Evolutionary conservation across 53 echinoderm and acorn worm genomes (phyloP).

Genomic region (Zoroaster sp.): DNA sequence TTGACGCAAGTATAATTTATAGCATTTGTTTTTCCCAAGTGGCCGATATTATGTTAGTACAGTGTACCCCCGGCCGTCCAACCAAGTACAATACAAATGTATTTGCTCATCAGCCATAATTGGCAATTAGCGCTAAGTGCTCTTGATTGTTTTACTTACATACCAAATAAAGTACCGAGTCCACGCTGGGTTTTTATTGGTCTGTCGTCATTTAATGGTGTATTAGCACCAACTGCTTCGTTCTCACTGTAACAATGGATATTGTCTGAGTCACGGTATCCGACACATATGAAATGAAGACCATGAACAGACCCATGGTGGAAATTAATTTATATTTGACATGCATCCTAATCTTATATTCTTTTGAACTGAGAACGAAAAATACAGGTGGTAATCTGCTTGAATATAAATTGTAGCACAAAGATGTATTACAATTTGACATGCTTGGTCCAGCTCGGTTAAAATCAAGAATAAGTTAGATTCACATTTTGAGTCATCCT

Average conservation of each 20-base stretch:
- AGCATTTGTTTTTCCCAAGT: no score
- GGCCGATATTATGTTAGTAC: not conserved
- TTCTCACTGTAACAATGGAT: not conserved
- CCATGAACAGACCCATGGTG: not conserved
- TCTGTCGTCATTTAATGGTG: not conserved
- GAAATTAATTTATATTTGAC: not conserved
- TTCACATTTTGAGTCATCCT: no score
- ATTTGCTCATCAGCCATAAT: constrained; percentile 35
- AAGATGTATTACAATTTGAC: no score
- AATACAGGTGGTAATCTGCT: not conserved
- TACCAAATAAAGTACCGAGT: not conserved
- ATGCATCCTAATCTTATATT: not conserved
- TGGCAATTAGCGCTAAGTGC: constrained; percentile 56
- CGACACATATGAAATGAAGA: not conserved
- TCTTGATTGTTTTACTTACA: constrained; percentile 37
- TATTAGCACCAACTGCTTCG: constrained; percentile 1
- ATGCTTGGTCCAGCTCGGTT: no score
- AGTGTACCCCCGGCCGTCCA: not conserved
- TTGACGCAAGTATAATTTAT: no score
- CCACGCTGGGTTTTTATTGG: constrained; percentile 22
- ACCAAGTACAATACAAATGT: constrained; percentile 12
- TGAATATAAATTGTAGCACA: not conserved
- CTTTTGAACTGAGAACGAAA: not conserved
- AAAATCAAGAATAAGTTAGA: no score
- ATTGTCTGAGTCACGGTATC: not conserved